Evolutionary conservation across 1,140 invertebrate genomes (phyloP), one percentile per base, ranked within the genome.

Genomic region (Littorina saxatilis): DNA sequence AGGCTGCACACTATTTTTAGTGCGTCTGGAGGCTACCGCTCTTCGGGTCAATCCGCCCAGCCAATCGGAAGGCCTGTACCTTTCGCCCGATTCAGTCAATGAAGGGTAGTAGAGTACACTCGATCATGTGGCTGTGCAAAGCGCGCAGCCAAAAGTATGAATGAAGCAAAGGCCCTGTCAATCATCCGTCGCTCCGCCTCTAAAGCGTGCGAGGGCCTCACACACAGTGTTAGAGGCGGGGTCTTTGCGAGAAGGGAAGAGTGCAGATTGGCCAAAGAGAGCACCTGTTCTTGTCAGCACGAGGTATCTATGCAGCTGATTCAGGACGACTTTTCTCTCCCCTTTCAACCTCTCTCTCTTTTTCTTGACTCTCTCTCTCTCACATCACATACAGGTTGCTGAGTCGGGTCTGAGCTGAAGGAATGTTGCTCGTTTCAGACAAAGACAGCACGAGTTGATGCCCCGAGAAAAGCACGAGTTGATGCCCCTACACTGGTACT

Each of bases 31-130:
- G 35, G 58, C 40, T 27, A 11, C 39, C 32, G n/a, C 13, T 32
- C 39, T 43, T 23, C 32, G n/a, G 58, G 55, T 43, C 37, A n/a
- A 15, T 11, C n/a, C n/a, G n/a, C 32, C 5, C 2, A 58, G 35
- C 76, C 76, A 78, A 78, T 78, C 55, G 43, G 76, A 63, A 66
- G 32, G 58, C 35, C 23, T 27, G 52, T 78, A 78, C 63, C 76
- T 20, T 47, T 20, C n/a, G n/a, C 50, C 37, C 13, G n/a, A 35
- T 23, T 63, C 52, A 17, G 55, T 63, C 55, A 78, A 63, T 58
- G 58, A 78, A 43, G n/a, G 76, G 76, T 66, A 78, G 76, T 63
- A n/a, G 76, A 78, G 76, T 78, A 78, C 76, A 43, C 55, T 13
- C 39, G 70, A 37, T 73, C 39, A 43, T 43, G 70, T 39, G 70